Evolutionary conservation across 1,140 invertebrate species (phyloP), one percentile per base, ranked within the genome.

Genomic region (Apis mellifera): DNA sequence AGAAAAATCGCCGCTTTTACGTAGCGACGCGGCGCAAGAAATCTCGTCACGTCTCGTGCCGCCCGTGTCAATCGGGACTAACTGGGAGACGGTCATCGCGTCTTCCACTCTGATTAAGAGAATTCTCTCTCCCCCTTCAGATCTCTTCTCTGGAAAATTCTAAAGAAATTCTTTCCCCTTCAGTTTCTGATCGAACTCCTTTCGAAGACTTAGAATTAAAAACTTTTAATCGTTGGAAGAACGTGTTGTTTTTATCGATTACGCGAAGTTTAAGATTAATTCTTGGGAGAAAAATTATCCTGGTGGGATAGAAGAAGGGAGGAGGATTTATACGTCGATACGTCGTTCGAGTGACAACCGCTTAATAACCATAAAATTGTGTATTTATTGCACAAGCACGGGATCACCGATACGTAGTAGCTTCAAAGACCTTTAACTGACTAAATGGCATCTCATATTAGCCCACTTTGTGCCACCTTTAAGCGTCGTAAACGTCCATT

Each of bases 351-450:
- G 19, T 70, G 74, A 65, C 85, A 65, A 32, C n/a, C 64, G 54
- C 76, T 72, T 74, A 78, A 78, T 83, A 83, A 78, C 65, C 66
- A 78, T 78, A 64, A 84, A 85, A 85, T 82, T 85, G 68, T 62
- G 70, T 86, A 86, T 86, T 78, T 86, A 85, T 75, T 70, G 70
- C 74, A 60, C 42, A 72, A 78, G 59, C 85, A 74, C 85, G 79
- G 66, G 59, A 55, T 69, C 82, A 70, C 66, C 84, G 81, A 83
- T 83, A 70, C 50, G 75, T 65, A 68, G 75, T 70, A 52, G 75
- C 81, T 83, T 84, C 86, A 80, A 86, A 83, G 86, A 84, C 82
- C 84, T 86, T 86, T 86, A 86, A 87, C 65, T 76, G 77, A 72
- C 72, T 86, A 86, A 87, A 84, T 76, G 76, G 62, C 72, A 86